Evolutionary conservation across 2,113 vertebrate species (phyloP).

Genomic region (Alligator mississippiensis): DNA sequence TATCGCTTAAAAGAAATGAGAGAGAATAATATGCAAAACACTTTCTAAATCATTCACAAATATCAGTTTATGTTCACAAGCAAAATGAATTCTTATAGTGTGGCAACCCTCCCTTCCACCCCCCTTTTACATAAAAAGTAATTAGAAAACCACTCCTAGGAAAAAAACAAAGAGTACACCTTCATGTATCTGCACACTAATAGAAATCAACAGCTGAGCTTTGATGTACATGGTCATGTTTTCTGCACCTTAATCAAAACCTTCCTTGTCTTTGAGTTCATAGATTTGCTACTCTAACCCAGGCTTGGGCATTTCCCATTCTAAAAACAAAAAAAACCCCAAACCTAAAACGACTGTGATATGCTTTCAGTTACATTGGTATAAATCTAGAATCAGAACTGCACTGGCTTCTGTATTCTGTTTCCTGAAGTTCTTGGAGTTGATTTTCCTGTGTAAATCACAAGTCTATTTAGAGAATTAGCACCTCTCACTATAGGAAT

Average conservation of each 20-base stretch:
- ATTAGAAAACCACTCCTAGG: not conserved
- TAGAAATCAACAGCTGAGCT: not conserved
- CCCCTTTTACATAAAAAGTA: not conserved
- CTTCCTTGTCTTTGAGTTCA: not conserved
- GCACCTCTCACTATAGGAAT: not conserved
- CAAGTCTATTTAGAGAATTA: not conserved
- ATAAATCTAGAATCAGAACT: not conserved
- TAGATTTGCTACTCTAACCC: not conserved
- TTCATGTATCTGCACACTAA: not conserved
- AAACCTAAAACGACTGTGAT: not conserved
- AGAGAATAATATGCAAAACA: not conserved
- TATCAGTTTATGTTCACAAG: not conserved
- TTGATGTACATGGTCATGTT: not conserved
- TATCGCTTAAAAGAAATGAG: not conserved
- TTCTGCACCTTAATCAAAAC: not conserved
- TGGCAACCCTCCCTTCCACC: too few species aligned
- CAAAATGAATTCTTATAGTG: not conserved
- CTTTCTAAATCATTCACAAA: not conserved
- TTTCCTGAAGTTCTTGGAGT: not conserved
- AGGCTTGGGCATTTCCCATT: not conserved
- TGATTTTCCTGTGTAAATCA: not conserved
- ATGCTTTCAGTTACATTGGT: not conserved
- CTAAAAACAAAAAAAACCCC: not conserved
- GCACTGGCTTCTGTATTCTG: not conserved
- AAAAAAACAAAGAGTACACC: rapidly evolving